Base-by-base conservation (phyloP, 2,113 vertebrate species). In the Aegotheles bennettii region DNA sequence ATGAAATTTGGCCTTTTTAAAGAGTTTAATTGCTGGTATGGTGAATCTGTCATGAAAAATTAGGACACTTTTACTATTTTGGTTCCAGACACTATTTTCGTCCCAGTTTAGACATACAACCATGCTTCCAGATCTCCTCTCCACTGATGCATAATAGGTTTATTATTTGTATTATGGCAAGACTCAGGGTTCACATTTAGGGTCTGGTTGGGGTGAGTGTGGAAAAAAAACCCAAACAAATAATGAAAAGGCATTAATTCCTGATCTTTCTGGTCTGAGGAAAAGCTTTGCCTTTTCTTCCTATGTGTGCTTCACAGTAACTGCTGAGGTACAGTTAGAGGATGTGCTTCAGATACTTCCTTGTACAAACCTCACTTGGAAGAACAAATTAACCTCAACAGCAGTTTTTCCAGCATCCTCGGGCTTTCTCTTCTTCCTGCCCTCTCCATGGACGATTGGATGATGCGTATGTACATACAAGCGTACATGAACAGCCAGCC, bases 1-100 rank as follows among this genome's bases (percentile, higher is more conserved):
- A 90, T 35, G 60, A 92, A 48, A 89, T 89, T 87, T 94, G 76
- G 82, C 79, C 94, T 95, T 94, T 94, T 73, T 0, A 33, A 91
- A 89, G 73, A 84, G 64, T 94, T 90, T 95, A 87, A 93, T 95
- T 97, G 80, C 64, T 60, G 53, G 26, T 23, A 84, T 90, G 69
- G 80, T 93, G 88, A 90, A 78, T 84, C 48, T 78, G 73, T 90
- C 76, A 71, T 48, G 69, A 92, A 92, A 95, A 88, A 84, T 86
- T 51, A 50, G 64, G 38, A 91, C 42, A 74, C 33, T 73, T 77
- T 51, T 84, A 67, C 71, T 84, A 60, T 65, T 95, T 70, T 79
- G 61, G 56, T 48, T 80, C n/a, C 59, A 82, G 56, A 78, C 45
- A 25, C 11, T 53, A 35, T 75, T 94, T 90, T 89, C 28, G 93